A percentile compares a stretch with the other conserved stretches of the same genome.
phyloP scores from a whole-genome alignment of 1,140 invertebrate species.

The Cotesia typhae region DNA sequence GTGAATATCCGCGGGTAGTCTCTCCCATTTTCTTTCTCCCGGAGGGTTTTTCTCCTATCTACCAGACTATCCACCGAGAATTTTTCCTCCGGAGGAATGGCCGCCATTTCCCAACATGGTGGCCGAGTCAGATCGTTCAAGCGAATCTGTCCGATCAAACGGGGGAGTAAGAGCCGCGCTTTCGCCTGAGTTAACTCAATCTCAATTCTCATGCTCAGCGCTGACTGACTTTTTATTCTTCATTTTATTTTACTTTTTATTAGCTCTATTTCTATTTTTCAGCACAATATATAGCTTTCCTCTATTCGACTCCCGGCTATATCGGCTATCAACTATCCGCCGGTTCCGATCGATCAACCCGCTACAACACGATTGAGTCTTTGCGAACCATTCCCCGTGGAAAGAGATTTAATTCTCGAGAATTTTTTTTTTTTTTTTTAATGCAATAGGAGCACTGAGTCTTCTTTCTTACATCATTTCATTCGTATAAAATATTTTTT shows the following conservation, averaged over 20 bases:
- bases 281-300: neutral
- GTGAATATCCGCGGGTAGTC: neutral
- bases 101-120: conserved; percentile 51
- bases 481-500: too few relatives aligned
- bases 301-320: neutral
- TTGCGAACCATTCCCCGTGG: conserved; percentile 27
- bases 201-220: conserved; percentile 37
- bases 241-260: conserved; percentile 28
- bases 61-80: neutral
- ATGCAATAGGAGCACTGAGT: neutral
- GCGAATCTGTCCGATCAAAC: conserved; percentile 67
- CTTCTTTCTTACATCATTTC: neutral
- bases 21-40: neutral
- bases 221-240: too few relatives aligned
- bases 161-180: conserved; percentile 62
- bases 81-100: conserved; percentile 39
- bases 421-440: conserved; percentile 28
- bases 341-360: conserved; percentile 61
- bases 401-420: conserved; percentile 21
- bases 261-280: neutral
- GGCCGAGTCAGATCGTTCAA: conserved; percentile 57
- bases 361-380: conserved; percentile 50
- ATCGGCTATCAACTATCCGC: conserved; percentile 24
- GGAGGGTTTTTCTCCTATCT: neutral
- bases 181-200: conserved; percentile 64